phyloP scores from a whole-genome alignment of 2,888 invertebrate species.

The Drosophila flavopinicola region DNA sequence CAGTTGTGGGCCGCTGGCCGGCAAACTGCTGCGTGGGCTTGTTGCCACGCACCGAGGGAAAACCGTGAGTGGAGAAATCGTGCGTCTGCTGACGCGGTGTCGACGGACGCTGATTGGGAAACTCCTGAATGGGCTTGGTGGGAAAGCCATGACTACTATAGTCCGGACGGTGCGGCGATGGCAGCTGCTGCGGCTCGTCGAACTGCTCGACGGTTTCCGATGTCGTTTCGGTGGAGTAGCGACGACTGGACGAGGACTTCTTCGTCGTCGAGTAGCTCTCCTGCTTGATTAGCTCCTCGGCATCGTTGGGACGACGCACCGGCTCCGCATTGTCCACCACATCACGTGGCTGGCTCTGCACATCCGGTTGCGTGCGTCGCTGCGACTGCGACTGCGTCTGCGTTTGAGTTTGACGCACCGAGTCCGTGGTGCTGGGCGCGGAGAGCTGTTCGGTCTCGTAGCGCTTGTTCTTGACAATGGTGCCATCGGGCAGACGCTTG shows the following conservation, averaged over 20 bases:
- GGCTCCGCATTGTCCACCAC: conserved; percentile 78
- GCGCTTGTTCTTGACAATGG: conserved; percentile 88
- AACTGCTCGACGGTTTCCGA: conserved; percentile 81
- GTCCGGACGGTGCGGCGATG: conserved; percentile 44
- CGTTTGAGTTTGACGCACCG: conserved; percentile 54
- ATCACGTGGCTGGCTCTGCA: conserved; percentile 57
- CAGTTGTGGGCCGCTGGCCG: conserved; percentile 56
- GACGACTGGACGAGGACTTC: conserved; percentile 77
- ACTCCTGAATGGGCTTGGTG: conserved; percentile 77
- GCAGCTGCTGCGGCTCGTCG: conserved; percentile 47
- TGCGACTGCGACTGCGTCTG: conserved; percentile 42
- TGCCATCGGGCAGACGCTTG: conserved; percentile 88
- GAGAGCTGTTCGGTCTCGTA: conserved; percentile 86
- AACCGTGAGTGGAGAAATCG: conserved; percentile 78
- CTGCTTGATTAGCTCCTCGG: conserved; percentile 63
- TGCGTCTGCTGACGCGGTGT: conserved; percentile 44
- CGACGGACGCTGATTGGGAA: conserved; percentile 60
- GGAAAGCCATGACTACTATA: conserved; percentile 78
- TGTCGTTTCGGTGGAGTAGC: conserved; percentile 81
- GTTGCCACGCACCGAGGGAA: conserved; percentile 75
- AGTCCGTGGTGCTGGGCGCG: conserved; percentile 50
- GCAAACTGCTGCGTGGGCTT: conserved; percentile 74
- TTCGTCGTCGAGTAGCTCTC: conserved; percentile 79
- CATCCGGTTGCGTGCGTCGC: conserved; percentile 50
- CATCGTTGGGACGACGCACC: conserved; percentile 54